phyloP scores from a whole-genome alignment of 2,797 vertebrate species.

The Acropternis orthonyx region DNA sequence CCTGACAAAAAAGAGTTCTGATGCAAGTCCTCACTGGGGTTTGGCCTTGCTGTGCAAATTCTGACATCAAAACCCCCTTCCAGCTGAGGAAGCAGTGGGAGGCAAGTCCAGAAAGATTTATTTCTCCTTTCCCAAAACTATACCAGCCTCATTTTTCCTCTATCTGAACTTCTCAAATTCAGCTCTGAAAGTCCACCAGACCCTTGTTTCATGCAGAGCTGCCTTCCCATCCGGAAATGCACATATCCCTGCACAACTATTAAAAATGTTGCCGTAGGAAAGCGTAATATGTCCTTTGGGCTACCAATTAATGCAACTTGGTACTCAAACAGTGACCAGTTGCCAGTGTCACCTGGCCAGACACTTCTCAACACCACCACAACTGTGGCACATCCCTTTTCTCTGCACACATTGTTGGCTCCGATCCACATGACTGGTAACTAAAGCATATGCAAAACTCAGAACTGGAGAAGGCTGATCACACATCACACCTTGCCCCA shows the following conservation, averaged over 20 bases:
- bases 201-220: neutral
- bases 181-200: neutral
- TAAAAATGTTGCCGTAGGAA: neutral
- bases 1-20: neutral
- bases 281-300: accelerated
- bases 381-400: accelerated
- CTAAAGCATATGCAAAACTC: neutral
- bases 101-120: neutral
- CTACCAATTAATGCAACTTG: neutral
- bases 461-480: neutral
- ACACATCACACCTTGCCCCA: accelerated
- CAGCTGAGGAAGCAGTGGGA: neutral
- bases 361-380: neutral
- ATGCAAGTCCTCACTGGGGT: neutral
- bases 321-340: neutral
- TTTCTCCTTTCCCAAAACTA: neutral
- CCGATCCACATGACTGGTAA: accelerated
- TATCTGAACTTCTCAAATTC: neutral
- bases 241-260: neutral
- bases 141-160: neutral
- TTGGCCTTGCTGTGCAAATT: neutral
- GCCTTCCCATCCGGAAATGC: neutral
- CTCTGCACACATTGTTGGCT: neutral
- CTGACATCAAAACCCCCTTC: neutral
- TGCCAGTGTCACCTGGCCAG: neutral